Evolutionary conservation across 2,113 vertebrate species (phyloP), one percentile per base, ranked within the genome.

Genomic region (Xyliphius kryptos): DNA sequence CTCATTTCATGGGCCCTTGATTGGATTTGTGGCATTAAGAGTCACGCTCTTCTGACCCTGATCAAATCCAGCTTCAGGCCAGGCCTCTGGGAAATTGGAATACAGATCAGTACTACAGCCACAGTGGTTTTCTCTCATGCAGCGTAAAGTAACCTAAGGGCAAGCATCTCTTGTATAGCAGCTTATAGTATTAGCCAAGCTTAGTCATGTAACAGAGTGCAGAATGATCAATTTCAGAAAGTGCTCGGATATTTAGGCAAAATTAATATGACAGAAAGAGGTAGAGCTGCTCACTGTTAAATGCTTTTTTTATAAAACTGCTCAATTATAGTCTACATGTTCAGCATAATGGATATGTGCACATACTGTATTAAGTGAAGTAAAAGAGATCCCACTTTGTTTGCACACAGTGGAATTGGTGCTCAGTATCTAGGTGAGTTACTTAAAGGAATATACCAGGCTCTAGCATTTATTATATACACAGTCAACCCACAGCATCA

Each of bases 271-370:
- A 84, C 83, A 78, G 79, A 76, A 50, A 26, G 59, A n/a, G 49
- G 47, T 14, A 37, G 9, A 68, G 77, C 82, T 82, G 83, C 74
- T 74, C 68, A 76, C 75, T 81, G 83, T 86, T 80, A 80, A n/a
- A n/a, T n/a, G n/a, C n/a, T n/a, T n/a, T n/a, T n/a, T n/a, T n/a
- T n/a, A n/a, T n/a, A n/a, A n/a, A n/a, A n/a, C n/a, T n/a, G n/a
- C n/a, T n/a, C n/a, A n/a, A n/a, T n/a, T n/a, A n/a, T n/a, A n/a
- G n/a, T n/a, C n/a, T n/a, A n/a, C n/a, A n/a, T n/a, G n/a, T n/a
- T n/a, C n/a, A n/a, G n/a, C n/a, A n/a, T n/a, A n/a, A n/a, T n/a
- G n/a, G n/a, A n/a, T n/a, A n/a, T n/a, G n/a, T n/a, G n/a, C n/a
- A n/a, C n/a, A n/a, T n/a, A n/a, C n/a, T n/a, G n/a, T n/a, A n/a